Evolutionary conservation across 2,797 vertebrate genomes (phyloP).

Genomic region (Cryptoprocta ferox): DNA sequence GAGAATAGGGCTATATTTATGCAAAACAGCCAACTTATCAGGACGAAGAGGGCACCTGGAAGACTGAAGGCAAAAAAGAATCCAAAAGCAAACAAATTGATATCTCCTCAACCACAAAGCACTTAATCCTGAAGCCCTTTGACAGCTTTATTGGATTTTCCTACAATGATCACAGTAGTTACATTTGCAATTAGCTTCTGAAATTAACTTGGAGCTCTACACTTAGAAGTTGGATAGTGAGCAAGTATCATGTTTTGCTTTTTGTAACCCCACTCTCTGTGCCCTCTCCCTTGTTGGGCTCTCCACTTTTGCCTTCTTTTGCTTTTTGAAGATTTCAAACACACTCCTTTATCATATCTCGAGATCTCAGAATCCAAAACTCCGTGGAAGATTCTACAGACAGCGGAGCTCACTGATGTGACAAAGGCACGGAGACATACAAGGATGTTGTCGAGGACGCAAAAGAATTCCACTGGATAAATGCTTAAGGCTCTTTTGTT

Average conservation of each 20-base stretch:
- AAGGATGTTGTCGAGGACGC: slow-evolving; percentile 2
- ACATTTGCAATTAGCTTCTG: slow-evolving; percentile 61
- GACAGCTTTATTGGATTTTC: slow-evolving; percentile 66
- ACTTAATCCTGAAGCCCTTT: slow-evolving; percentile 43
- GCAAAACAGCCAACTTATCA: not conserved
- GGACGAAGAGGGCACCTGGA: not conserved
- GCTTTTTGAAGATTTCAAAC: slow-evolving; percentile 70
- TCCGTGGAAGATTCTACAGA: slow-evolving; percentile 61
- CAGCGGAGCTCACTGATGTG: not conserved
- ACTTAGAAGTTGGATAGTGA: slow-evolving; percentile 45
- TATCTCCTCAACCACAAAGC: slow-evolving; percentile 25
- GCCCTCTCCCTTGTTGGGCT: slow-evolving; percentile 67
- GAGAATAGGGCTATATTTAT: slow-evolving; percentile 51
- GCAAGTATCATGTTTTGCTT: slow-evolving; percentile 57
- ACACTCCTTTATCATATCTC: slow-evolving; percentile 69
- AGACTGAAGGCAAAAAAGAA: slow-evolving; percentile 24
- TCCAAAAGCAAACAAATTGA: slow-evolving; percentile 44
- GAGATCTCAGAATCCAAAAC: slow-evolving; percentile 65
- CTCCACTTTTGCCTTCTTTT: not conserved
- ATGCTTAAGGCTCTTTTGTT: slow-evolving; percentile 70
- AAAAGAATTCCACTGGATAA: slow-evolving; percentile 79
- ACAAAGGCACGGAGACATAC: slow-evolving; percentile 54
- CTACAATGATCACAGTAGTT: slow-evolving; percentile 60
- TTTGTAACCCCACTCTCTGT: slow-evolving; percentile 42
- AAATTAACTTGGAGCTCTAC: slow-evolving; percentile 58